phyloP scores from a whole-genome alignment of 1,140 invertebrate species.

The Akabosia matsudoensis region DNA sequence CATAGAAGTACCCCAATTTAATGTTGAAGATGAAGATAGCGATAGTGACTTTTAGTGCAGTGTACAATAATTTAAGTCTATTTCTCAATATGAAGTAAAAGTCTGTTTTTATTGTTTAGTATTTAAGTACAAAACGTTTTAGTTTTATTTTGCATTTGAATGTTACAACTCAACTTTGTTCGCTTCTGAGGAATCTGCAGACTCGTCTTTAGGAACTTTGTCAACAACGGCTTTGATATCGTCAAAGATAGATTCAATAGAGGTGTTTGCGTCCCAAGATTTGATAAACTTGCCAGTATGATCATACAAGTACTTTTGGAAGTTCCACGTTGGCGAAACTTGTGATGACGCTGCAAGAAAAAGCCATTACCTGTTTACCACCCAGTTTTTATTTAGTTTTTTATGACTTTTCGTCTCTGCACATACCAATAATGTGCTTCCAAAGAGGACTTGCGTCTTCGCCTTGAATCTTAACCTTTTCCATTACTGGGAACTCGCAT shows the following conservation, averaged over 20 bases:
- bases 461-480: constrained; percentile 61
- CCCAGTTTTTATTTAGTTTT: background rate
- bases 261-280: constrained; percentile 53
- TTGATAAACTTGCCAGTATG: constrained; percentile 52
- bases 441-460: constrained; percentile 58
- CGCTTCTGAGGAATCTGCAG: background rate
- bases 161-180: constrained; percentile 3
- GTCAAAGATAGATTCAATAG: constrained; percentile 53
- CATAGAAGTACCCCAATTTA: background rate
- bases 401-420: no score
- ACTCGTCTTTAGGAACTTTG: background rate
- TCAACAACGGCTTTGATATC: constrained; percentile 50
- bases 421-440: constrained; percentile 56
- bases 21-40: background rate
- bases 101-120: no score
- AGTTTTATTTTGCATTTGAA: background rate
- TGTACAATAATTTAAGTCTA: background rate
- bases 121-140: background rate
- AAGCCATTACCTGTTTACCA: no score
- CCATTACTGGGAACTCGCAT: constrained; percentile 54
- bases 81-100: no score
- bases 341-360: constrained; percentile 29
- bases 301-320: constrained; percentile 58
- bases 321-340: constrained; percentile 56
- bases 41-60: background rate